Evolutionary conservation across 2,888 invertebrate genomes (phyloP).

Genomic region (Cosmorhoe ocellata): DNA sequence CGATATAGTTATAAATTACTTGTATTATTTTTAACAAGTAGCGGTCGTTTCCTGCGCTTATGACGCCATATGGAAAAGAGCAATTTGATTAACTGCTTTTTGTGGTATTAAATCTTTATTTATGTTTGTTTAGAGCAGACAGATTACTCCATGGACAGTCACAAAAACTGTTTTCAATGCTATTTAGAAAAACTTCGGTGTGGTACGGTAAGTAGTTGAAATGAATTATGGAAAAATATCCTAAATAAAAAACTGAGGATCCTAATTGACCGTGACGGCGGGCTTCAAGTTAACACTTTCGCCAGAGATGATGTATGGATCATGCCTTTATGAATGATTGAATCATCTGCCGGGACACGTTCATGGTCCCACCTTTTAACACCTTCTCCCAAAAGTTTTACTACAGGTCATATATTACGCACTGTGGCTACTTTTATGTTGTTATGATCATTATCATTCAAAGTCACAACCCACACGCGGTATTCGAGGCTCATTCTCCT

Average conservation of each 20-base stretch:
- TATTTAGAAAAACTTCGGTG: conserved; percentile 45
- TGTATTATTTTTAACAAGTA: conserved; percentile 42
- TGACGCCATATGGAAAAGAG: conserved; percentile 15
- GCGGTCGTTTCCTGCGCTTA: conserved; percentile 40
- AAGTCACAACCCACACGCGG: conserved; percentile 72
- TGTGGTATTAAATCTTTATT: conserved; percentile 32
- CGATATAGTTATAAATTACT: conserved; percentile 51
- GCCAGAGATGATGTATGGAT: conserved; percentile 76
- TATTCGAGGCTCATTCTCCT: conserved; percentile 45
- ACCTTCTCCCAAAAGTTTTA: conserved; percentile 80
- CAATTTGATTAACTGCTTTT: conserved; percentile 19
- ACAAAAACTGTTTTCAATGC: conserved; percentile 39
- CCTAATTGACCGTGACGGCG: conserved; percentile 55
- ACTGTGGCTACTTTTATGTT: conserved; percentile 76
- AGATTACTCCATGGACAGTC: conserved; percentile 35
- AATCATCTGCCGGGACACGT: conserved; percentile 78
- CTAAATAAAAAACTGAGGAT: conserved; percentile 56
- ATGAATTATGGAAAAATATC: conserved; percentile 59
- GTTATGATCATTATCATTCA: conserved; percentile 79
- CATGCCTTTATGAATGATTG: conserved; percentile 79
- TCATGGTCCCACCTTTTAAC: conserved; percentile 74
- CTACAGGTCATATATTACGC: conserved; percentile 75
- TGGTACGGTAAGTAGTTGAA: conserved; percentile 42
- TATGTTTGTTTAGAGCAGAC: conserved; percentile 39
- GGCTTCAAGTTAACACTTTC: conserved; percentile 71